Conservation (phyloP, 2,888 invertebrate species). For the Spilosoma lubricipeda region DNA sequence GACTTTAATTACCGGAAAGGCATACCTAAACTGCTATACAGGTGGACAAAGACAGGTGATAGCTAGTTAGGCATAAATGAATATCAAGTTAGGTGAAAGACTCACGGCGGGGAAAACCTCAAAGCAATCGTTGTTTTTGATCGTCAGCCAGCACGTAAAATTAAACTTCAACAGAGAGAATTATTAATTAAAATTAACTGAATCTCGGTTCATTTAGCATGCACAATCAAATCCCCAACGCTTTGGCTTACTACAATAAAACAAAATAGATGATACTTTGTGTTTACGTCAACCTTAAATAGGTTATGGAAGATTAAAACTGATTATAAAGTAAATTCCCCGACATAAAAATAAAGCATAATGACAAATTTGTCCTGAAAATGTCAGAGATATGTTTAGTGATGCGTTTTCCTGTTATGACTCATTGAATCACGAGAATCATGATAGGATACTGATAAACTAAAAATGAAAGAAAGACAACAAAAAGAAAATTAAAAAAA, state of each 20-base stretch:
- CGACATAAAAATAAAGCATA: background rate
- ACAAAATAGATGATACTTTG: background rate
- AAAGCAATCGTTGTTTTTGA: constrained; percentile 7
- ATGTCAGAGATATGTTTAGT: constrained; percentile 1
- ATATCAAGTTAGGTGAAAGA: background rate
- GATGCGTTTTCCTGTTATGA: background rate
- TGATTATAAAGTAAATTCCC: background rate
- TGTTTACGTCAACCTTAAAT: background rate
- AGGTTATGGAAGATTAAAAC: background rate
- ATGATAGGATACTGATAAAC: background rate
- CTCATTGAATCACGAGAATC: constrained; percentile 5
- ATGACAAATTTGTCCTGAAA: background rate
- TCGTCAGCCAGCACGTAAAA: constrained; percentile 4
- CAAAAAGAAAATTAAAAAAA: background rate
- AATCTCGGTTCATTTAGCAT: constrained; percentile 5
- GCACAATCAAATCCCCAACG: constrained; percentile 6
- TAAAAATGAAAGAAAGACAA: background rate
- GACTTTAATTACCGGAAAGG: background rate
- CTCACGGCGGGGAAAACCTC: constrained; percentile 4
- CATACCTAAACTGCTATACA: background rate
- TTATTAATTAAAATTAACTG: constrained; percentile 17
- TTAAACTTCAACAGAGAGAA: constrained; percentile 7
- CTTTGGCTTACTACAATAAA: background rate
- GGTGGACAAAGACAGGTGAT: background rate
- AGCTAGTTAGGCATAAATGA: background rate